A percentile compares a stretch with the other conserved stretches of the same genome.
Conservation (phyloP, 2,888 invertebrate species). For the Eristalinus sepulchralis region DNA sequence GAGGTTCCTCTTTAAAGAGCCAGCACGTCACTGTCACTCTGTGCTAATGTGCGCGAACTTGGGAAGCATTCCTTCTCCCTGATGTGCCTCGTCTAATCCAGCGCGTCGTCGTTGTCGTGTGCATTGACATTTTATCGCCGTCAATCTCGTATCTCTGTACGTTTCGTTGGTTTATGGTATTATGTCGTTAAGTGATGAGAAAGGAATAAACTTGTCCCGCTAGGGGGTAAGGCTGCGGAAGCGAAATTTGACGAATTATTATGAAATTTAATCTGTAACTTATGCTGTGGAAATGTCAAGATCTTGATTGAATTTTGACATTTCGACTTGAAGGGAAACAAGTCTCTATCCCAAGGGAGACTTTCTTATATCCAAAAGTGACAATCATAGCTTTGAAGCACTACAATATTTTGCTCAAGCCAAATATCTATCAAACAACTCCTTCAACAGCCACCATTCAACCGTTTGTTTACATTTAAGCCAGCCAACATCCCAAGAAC, state of each 20-base stretch:
- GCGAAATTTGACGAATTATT: background rate
- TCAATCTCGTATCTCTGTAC: conserved; percentile 14
- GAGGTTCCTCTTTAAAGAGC: background rate
- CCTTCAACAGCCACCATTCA: too few relatives aligned
- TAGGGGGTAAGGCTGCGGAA: background rate
- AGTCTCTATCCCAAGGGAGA: too few relatives aligned
- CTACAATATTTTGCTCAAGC: too few relatives aligned
- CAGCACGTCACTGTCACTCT: conserved; percentile 22
- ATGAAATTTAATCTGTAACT: background rate
- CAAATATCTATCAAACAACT: too few relatives aligned
- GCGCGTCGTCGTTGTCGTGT: background rate
- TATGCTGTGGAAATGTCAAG: background rate
- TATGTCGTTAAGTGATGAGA: background rate
- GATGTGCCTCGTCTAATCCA: background rate
- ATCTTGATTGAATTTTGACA: background rate
- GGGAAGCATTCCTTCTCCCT: background rate
- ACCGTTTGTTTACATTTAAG: too few relatives aligned
- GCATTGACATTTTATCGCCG: conserved; percentile 24
- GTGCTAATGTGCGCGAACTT: conserved; percentile 1
- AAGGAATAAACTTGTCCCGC: background rate
- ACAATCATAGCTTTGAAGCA: too few relatives aligned
- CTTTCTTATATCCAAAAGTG: too few relatives aligned
- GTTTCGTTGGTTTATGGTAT: conserved; percentile 15
- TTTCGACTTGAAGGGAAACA: too few relatives aligned
- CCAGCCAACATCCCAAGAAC: too few relatives aligned